phyloP scores from a whole-genome alignment of 1,140 invertebrate genomes.

The Coptotermes formosanus region DNA sequence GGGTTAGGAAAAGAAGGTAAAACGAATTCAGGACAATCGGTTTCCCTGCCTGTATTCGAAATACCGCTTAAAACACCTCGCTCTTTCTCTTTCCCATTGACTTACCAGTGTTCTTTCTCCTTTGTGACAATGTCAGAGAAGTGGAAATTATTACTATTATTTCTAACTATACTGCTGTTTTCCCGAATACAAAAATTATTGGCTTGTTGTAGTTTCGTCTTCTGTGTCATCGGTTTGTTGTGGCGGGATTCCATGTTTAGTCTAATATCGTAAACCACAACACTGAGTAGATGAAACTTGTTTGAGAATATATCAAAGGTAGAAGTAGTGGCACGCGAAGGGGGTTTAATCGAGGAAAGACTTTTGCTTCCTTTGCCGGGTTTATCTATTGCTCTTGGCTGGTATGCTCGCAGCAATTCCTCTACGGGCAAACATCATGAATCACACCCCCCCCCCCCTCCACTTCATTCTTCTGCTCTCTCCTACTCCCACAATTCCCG shows the following conservation, averaged over 20 bases:
- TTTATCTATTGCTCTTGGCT: neutral
- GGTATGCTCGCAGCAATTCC: neutral
- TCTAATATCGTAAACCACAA: neutral
- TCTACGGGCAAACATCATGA: constrained; percentile 7
- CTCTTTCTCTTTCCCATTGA: too few species aligned
- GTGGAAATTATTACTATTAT: too few species aligned
- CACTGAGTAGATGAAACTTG: neutral
- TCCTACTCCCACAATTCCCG: too few species aligned
- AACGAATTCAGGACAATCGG: too few species aligned
- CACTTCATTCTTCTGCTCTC: too few species aligned
- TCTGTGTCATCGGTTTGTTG: neutral
- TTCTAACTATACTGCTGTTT: too few species aligned
- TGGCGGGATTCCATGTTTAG: neutral
- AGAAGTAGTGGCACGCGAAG: neutral
- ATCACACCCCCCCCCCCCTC: neutral
- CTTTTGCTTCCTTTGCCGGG: neutral
- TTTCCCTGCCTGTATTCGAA: too few species aligned
- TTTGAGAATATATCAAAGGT: neutral
- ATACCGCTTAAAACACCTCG: too few species aligned
- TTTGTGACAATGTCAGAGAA: too few species aligned
- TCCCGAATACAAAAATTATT: too few species aligned
- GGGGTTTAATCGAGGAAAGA: neutral
- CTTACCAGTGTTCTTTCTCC: too few species aligned
- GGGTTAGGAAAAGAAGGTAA: too few species aligned
- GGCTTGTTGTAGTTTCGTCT: neutral